phyloP scores from a whole-genome alignment of 1,140 invertebrate genomes.

The Aphelenchoides fujianensis region DNA sequence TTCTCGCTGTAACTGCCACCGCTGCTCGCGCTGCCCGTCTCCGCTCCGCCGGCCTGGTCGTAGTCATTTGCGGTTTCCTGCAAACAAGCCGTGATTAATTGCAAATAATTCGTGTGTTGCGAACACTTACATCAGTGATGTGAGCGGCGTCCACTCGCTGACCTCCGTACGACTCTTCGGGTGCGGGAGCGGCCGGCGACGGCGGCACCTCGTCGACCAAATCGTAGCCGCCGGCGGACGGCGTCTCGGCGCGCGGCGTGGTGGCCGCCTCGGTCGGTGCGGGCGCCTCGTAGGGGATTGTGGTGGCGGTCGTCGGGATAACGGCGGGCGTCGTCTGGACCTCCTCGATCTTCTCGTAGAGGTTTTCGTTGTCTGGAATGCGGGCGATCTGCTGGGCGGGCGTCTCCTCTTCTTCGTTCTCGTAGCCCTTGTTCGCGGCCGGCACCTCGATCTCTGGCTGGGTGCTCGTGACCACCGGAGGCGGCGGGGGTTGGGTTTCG shows the following conservation, averaged over 20 bases:
- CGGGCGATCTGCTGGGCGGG: constrained; percentile 7
- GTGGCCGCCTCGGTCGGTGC: not conserved
- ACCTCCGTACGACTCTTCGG: constrained; percentile 7
- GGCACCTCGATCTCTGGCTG: not conserved
- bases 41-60: not conserved
- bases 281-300: constrained; percentile 4
- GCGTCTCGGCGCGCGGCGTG: not conserved
- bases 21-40: not conserved
- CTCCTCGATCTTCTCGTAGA: constrained; percentile 6
- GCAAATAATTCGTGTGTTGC: not conserved
- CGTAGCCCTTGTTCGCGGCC: not conserved
- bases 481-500: not conserved
- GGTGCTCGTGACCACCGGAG: not conserved
- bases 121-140: not conserved
- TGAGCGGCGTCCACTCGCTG: constrained; percentile 3
- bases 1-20: not conserved
- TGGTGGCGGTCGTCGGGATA: not conserved
- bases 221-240: constrained; percentile 1
- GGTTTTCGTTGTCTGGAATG: constrained; percentile 5
- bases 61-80: constrained; percentile 8
- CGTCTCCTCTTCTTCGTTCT: not conserved
- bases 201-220: not conserved
- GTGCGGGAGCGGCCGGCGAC: not conserved
- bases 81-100: not conserved
- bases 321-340: not conserved